Percentiles rank a stretch among this genome's conserved stretches.
Conservation (phyloP, 2,797 vertebrate species). For the Micromesistius poutassou region DNA sequence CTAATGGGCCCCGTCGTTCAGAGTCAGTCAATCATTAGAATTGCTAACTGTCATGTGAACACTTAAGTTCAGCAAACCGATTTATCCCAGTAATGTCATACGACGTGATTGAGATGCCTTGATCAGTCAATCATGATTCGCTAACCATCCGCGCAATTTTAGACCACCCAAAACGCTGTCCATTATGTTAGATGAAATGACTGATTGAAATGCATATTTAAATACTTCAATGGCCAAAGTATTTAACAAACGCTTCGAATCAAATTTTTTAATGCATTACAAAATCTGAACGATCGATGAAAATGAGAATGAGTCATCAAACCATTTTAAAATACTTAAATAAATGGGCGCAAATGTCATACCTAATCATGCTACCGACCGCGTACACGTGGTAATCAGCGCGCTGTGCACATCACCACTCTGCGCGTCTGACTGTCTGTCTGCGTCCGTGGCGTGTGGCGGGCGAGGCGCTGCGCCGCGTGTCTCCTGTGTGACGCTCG, state of each 20-base stretch:
- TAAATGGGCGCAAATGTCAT: neutral
- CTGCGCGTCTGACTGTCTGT: neutral
- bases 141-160: too few relatives aligned
- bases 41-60: too few relatives aligned
- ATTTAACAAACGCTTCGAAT: too few relatives aligned
- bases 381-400: neutral
- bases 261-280: too few relatives aligned
- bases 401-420: neutral
- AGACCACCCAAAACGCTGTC: too few relatives aligned
- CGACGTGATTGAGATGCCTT: neutral
- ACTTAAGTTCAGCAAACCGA: neutral
- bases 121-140: neutral
- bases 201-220: neutral
- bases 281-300: too few relatives aligned
- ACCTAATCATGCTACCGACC: neutral
- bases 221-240: neutral
- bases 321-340: too few relatives aligned
- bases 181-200: neutral
- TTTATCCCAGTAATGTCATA: neutral
- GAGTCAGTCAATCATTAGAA: too few relatives aligned
- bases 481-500: neutral
- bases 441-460: neutral
- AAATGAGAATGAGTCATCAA: too few relatives aligned
- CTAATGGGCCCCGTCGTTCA: neutral
- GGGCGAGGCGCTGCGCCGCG: neutral